Evolutionary conservation across 2,113 vertebrate species (phyloP).

Genomic region (Vireo altiloquus): DNA sequence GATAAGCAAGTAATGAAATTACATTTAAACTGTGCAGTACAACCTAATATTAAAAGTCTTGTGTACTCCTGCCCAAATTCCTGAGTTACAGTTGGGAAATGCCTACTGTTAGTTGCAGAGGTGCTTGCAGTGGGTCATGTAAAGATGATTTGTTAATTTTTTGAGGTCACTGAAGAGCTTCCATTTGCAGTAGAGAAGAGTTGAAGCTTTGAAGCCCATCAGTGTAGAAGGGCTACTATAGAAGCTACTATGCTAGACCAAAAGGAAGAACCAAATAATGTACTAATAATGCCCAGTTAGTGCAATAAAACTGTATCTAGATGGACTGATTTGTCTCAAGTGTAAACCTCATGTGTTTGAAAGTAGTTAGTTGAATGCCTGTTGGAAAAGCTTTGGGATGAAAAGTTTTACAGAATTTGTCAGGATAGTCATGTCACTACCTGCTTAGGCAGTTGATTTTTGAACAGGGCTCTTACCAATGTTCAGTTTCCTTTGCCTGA

Average conservation of each 20-base stretch:
- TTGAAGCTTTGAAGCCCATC: background rate
- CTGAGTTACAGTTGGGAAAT: background rate
- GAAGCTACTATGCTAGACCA: background rate
- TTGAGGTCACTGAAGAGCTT: background rate
- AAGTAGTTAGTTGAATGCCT: background rate
- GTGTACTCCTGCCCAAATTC: background rate
- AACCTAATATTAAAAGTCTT: background rate
- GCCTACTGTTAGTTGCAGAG: background rate
- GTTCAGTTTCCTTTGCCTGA: background rate
- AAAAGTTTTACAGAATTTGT: background rate
- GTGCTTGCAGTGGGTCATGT: background rate
- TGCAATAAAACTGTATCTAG: background rate
- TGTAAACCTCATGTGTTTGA: background rate
- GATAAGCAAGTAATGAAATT: background rate
- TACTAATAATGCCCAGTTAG: background rate
- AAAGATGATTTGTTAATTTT: background rate
- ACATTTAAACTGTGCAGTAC: background rate
- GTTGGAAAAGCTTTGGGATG: background rate
- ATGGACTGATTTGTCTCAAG: background rate
- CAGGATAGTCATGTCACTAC: background rate
- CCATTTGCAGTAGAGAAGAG: background rate
- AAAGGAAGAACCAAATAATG: background rate
- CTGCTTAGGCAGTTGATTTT: background rate
- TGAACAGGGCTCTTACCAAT: accelerated
- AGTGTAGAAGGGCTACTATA: background rate